Conservation (phyloP, 2,888 invertebrate species). For the Stenotaenia linearis region DNA sequence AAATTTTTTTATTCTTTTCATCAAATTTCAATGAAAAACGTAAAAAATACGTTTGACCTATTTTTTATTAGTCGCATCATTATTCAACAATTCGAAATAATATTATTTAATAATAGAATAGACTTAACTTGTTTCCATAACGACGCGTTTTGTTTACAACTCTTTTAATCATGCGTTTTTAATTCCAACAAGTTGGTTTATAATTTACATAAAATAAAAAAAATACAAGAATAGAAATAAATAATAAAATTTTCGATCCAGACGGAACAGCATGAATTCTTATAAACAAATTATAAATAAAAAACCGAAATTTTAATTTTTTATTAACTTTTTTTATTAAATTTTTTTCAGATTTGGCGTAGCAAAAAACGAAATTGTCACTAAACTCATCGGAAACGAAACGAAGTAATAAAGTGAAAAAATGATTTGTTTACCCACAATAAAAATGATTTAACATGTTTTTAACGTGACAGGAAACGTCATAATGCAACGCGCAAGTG, state of each 20-base stretch:
- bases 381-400: too few relatives aligned
- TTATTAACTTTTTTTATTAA: too few relatives aligned
- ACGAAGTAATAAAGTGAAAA: too few relatives aligned
- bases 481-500: not conserved
- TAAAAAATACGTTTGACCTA: not conserved
- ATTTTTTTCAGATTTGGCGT: too few relatives aligned
- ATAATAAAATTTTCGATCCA: not conserved
- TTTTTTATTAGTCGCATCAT: not conserved
- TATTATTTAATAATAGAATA: not conserved
- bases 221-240: not conserved
- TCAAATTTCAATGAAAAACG: not conserved
- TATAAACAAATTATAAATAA: too few relatives aligned
- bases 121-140: not conserved
- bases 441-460: too few relatives aligned
- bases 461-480: not conserved
- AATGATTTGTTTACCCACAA: too few relatives aligned
- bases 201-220: constrained; percentile 6
- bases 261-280: too few relatives aligned
- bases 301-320: too few relatives aligned
- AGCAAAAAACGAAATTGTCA: too few relatives aligned
- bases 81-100: not conserved
- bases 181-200: not conserved
- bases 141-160: not conserved
- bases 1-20: not conserved
- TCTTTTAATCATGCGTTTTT: not conserved